phyloP scores from a whole-genome alignment of 1,140 invertebrate genomes.

The Drosophila azteca region DNA sequence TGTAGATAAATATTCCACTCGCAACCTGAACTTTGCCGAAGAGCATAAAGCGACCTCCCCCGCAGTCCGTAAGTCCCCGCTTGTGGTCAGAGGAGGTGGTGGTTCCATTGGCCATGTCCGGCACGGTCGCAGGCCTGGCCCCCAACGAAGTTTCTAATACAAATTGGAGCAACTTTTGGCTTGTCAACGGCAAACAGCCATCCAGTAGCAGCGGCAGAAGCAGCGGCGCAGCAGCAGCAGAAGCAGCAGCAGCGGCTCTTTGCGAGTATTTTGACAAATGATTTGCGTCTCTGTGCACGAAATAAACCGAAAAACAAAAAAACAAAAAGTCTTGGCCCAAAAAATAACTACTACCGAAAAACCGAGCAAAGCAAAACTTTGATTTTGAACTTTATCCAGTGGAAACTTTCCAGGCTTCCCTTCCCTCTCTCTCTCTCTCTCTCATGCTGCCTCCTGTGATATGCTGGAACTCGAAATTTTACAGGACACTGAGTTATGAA shows the following conservation, averaged over 20 bases:
- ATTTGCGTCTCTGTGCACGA: slow-evolving; percentile 60
- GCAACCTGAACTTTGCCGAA: slow-evolving; percentile 25
- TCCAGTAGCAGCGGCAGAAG: too few relatives aligned
- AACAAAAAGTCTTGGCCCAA: slow-evolving; percentile 29
- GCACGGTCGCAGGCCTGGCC: slow-evolving; percentile 52
- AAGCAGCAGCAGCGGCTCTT: slow-evolving; percentile 42
- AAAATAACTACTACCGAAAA: slow-evolving; percentile 64
- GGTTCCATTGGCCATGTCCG: slow-evolving; percentile 30
- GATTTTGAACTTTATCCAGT: slow-evolving; percentile 68
- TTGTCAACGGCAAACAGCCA: slow-evolving; percentile 75
- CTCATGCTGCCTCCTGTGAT: too few relatives aligned
- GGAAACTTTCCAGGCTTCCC: slow-evolving; percentile 22
- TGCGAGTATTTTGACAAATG: slow-evolving; percentile 78
- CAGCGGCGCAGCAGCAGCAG: not conserved
- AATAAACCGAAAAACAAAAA: slow-evolving; percentile 21
- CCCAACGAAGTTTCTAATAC: slow-evolving; percentile 70
- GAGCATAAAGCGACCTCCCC: slow-evolving; percentile 22
- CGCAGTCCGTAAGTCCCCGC: too few relatives aligned
- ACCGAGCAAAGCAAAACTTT: slow-evolving; percentile 65
- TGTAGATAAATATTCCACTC: slow-evolving; percentile 45
- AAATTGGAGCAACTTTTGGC: slow-evolving; percentile 80
- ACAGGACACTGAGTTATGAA: slow-evolving; percentile 81
- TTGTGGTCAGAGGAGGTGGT: too few relatives aligned
- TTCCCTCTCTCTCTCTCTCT: slow-evolving; percentile 6
- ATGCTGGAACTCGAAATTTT: slow-evolving; percentile 44